Evolutionary conservation across 2,888 invertebrate species (phyloP), one percentile per base, ranked within the genome.

Genomic region (Pristionchus fissidentatus): DNA sequence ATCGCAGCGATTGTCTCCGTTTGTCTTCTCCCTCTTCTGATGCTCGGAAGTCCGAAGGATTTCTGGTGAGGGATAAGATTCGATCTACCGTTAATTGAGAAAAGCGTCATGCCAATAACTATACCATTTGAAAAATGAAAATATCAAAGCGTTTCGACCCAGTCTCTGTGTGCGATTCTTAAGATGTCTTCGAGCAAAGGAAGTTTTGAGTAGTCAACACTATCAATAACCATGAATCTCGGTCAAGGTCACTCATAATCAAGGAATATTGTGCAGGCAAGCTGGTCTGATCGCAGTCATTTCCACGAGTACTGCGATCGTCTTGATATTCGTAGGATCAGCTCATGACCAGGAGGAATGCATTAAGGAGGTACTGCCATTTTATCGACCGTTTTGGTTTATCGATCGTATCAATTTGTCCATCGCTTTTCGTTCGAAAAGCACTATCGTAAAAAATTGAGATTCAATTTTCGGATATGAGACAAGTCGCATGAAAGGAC

Each of bases 31-130:
- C 88, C 88, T 1, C 86, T 87, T 70, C 49, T 77, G 29, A 46
- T 87, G 84, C 84, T 87, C 5, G 86, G 85, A 29, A 85, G 85
- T 43, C 88, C 88, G 1, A 87, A 86, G 85, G 87, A 88, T 46
- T 88, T 88, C 62, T 88, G 88, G 88, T 86, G 4, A 10, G 73
- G 7, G 5, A 26, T 49, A 13, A 13, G 5, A 80, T 22, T 80
- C 93, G 93, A 84, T n/a, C 52, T 15, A 49, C 52, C 19, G n/a
- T n/a, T n/a, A 93, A 60, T 22, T 60, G 60, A 60, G 60, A 46
- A 15, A 15, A 46, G 15, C 7, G 3, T 29, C 13, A n/a, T n/a
- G n/a, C n/a, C n/a, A n/a, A n/a, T n/a, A n/a, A n/a, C n/a, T n/a
- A n/a, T n/a, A n/a, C n/a, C n/a, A n/a, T n/a, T n/a, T n/a, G n/a